Evolutionary conservation across 2,888 invertebrate species (phyloP), one percentile per base, ranked within the genome.

Genomic region (Tricholauxania praeusta): DNA sequence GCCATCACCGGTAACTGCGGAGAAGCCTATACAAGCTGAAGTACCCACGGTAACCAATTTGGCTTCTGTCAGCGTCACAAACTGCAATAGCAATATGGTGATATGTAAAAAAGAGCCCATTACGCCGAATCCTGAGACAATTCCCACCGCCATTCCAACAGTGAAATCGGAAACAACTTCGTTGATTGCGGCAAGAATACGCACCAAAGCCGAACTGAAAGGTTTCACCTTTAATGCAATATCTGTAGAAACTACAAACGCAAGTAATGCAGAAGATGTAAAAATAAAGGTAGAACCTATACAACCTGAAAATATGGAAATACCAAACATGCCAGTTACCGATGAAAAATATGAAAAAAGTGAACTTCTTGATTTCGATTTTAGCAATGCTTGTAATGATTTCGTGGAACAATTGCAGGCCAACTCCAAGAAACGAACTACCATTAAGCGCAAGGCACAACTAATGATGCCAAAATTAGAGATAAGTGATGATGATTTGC

Each of bases 121-220:
- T 55, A 78, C 79, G 0, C 78, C 78, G 2, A 63, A 2, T 28
- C 10, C 52, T 51, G 59, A 57, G 14, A 22, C 39, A 62, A 52
- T 47, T n/a, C 32, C 53, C 17, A 5, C 22, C 49, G 19, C 53
- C 32, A 12, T 59, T 57, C 17, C 60, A 22, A 52, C 65, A 53
- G 12, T 39, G 3, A 76, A 77, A 69, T 68, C 87, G 74, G 90
- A 90, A 78, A 88, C 93, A 57, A 92, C 93, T 52, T 72, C 60
- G 53, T 72, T 90, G 72, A 84, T 91, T 70, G 90, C 91, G 6
- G 92, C 94, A 14, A 90, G 95, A 82, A 95, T 96, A 81, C 89
- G 95, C 78, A 96, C 96, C 5, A 96, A 96, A 88, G 96, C 94
- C 2, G 96, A 96, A 87, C 88, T 95, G 55, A 96, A 96, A 87